These are phyloP conservation scores for Protodeltote pygarga DNA, from an alignment of 2,888 invertebrate species.

Conservation along the genomic window DNA sequence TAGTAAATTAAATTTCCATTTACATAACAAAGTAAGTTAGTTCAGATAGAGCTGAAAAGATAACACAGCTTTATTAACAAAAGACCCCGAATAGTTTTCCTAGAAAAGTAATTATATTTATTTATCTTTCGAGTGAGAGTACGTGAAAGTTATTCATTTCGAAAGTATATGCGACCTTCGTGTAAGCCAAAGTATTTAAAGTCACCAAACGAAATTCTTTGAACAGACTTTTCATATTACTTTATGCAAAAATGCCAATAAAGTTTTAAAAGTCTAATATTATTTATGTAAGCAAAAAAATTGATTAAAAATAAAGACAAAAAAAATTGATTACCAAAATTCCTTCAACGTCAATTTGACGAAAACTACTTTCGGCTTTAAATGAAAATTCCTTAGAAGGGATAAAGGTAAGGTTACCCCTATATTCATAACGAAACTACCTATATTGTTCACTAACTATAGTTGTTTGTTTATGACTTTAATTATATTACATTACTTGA, in stretches of 20 bases:
- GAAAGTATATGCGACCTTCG: slow-evolving; percentile 9
- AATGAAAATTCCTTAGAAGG: slow-evolving; percentile 16
- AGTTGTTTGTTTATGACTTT: slow-evolving; percentile 62
- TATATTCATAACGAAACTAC: slow-evolving; percentile 54
- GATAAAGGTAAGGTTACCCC: slow-evolving; percentile 23
- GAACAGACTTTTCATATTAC: slow-evolving; percentile 18
- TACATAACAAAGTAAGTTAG: slow-evolving; percentile 8
- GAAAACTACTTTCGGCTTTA: no score
- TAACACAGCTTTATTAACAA: slow-evolving; percentile 12
- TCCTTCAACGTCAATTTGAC: slow-evolving; percentile 1
- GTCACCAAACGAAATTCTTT: slow-evolving; percentile 12
- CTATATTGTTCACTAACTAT: slow-evolving; percentile 43
- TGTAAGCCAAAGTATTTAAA: slow-evolving; percentile 3
- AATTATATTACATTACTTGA: slow-evolving; percentile 60
- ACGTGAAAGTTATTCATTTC: slow-evolving; percentile 30
- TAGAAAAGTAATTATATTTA: slow-evolving; percentile 30
- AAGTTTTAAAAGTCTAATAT: slow-evolving; percentile 25
- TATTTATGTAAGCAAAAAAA: slow-evolving; percentile 26
- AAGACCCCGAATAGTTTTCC: slow-evolving; percentile 8
- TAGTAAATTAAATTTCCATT: no score
- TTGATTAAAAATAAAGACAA: slow-evolving; percentile 28
- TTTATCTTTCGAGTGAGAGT: slow-evolving; percentile 21
- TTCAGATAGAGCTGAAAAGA: slow-evolving; percentile 5
- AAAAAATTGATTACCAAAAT: slow-evolving; percentile 10
- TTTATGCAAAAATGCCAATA: slow-evolving; percentile 29